These are phyloP conservation scores for Brachionus calyciflorus DNA, from an alignment of 1,140 invertebrate species.

Conservation along the genomic window DNA sequence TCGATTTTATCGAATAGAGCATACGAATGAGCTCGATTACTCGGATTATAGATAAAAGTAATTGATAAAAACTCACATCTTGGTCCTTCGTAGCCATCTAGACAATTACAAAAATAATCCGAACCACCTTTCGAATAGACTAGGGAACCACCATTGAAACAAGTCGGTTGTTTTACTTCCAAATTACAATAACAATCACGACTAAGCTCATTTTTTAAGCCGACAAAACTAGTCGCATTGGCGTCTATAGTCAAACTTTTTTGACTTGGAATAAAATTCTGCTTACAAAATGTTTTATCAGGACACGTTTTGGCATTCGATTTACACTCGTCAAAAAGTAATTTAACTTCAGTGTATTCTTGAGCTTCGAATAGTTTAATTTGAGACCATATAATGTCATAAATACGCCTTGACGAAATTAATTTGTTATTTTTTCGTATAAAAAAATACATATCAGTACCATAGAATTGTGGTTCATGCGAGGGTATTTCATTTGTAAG, in stretches of 20 bases:
- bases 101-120: slow-evolving; percentile 38
- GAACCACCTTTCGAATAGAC: slow-evolving; percentile 19
- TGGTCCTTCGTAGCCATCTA: slow-evolving; percentile 5
- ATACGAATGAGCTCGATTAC: slow-evolving; percentile 27
- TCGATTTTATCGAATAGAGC: slow-evolving; percentile 19
- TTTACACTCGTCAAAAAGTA: slow-evolving; percentile 23
- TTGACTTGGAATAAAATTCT: slow-evolving; percentile 1
- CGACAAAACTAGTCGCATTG: slow-evolving; percentile 39
- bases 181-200: slow-evolving; percentile 14
- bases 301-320: background rate
- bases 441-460: slow-evolving; percentile 22
- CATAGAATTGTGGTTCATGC: background rate
- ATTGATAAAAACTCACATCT: slow-evolving; percentile 35
- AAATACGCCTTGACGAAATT: background rate
- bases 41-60: slow-evolving; percentile 19
- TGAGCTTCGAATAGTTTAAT: background rate
- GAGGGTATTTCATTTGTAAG: background rate
- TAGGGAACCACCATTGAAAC: slow-evolving; percentile 29
- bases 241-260: slow-evolving; percentile 27
- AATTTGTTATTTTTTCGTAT: background rate
- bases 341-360: background rate
- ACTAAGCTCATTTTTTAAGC: background rate
- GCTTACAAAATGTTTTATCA: background rate
- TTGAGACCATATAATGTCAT: slow-evolving; percentile 24
- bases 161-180: background rate